phyloP scores from a whole-genome alignment of 2,888 invertebrate genomes.

The Ornithoptera priamus region DNA sequence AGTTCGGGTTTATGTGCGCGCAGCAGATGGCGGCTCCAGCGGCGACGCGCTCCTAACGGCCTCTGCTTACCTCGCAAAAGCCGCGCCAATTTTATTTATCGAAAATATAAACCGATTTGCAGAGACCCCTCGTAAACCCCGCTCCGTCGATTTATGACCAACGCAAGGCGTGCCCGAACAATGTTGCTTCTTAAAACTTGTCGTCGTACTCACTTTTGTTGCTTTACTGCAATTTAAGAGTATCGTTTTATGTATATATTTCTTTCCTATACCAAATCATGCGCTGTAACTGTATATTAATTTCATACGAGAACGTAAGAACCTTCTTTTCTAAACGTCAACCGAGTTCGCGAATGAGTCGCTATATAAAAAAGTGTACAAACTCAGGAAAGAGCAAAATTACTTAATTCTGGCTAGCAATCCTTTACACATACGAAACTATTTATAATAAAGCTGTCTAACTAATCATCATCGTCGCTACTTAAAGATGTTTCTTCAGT shows the following conservation, averaged over 20 bases:
- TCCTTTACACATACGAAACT: no score
- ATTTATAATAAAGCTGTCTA: no score
- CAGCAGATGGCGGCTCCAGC: conserved; percentile 51
- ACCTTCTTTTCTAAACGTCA: not conserved
- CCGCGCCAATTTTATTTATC: conserved; percentile 81
- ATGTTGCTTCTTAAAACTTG: conserved; percentile 71
- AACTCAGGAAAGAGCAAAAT: no score
- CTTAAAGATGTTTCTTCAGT: no score
- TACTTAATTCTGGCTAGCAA: no score
- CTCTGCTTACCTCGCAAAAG: conserved; percentile 80
- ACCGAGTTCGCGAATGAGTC: no score
- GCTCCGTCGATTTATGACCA: conserved; percentile 76
- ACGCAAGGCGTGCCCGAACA: conserved; percentile 73
- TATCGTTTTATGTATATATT: not conserved
- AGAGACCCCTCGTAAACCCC: conserved; percentile 76
- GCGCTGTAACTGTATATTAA: not conserved
- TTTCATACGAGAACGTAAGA: not conserved
- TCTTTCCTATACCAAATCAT: not conserved
- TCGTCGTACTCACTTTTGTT: conserved; percentile 43
- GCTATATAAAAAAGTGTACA: no score
- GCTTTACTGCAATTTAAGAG: conserved; percentile 12
- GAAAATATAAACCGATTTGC: conserved; percentile 81
- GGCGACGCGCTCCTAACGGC: conserved; percentile 75
- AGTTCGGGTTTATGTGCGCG: conserved; percentile 77
- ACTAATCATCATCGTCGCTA: no score